Percentiles rank a stretch among this genome's conserved stretches.
These are phyloP conservation scores for Trinectes maculatus DNA, from an alignment of 2,113 vertebrate genomes.

Conservation along the genomic window DNA sequence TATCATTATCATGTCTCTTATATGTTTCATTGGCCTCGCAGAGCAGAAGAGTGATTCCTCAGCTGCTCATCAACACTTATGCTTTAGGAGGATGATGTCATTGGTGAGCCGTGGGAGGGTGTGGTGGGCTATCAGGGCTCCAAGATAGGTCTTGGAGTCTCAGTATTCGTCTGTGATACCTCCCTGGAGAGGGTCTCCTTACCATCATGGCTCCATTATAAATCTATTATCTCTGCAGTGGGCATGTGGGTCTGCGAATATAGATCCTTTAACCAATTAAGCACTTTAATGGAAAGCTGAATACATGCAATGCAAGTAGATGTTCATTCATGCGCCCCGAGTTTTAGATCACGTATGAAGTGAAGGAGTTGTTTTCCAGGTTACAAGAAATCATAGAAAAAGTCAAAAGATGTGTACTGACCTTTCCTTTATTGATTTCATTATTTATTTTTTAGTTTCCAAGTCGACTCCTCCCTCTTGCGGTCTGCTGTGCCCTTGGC, in stretches of 20 bases:
- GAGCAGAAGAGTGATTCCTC: constrained; percentile 26
- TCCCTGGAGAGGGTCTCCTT: constrained; percentile 80
- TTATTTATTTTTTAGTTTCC: constrained; percentile 14
- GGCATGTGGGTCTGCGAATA: constrained; percentile 72
- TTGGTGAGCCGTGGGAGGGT: constrained; percentile 56
- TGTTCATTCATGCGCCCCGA: constrained; percentile 12
- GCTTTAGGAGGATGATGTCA: constrained; percentile 72
- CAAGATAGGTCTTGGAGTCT: constrained; percentile 70
- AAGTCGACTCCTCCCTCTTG: constrained; percentile 21
- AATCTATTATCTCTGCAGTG: constrained; percentile 80
- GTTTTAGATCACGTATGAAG: constrained; percentile 6
- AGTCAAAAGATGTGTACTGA: neutral
- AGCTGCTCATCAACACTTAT: constrained; percentile 45
- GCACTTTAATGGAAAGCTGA: constrained; percentile 62
- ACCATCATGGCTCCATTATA: constrained; percentile 80
- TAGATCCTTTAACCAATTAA: constrained; percentile 79
- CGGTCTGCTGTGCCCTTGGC: constrained; percentile 19
- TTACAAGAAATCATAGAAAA: neutral
- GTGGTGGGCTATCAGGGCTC: constrained; percentile 53
- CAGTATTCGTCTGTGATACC: constrained; percentile 66
- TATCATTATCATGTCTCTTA: neutral
- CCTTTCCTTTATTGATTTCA: constrained; percentile 26
- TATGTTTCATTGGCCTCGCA: constrained; percentile 22
- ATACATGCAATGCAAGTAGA: constrained; percentile 42
- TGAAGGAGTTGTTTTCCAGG: constrained; percentile 1